phyloP scores from a whole-genome alignment of 2,113 vertebrate genomes.

The Microcebus ravelobensis region DNA sequence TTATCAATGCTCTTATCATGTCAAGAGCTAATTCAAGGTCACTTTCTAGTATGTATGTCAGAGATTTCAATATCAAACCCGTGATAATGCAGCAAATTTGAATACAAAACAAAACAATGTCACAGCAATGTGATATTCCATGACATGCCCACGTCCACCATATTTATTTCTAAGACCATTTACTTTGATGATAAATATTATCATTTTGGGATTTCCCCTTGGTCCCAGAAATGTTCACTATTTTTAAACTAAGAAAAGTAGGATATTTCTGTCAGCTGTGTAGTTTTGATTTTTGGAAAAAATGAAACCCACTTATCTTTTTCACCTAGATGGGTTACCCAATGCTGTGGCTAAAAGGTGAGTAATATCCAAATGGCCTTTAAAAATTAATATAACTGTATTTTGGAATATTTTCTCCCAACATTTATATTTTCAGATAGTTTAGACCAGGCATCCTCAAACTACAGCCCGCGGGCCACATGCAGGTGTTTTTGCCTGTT shows the following conservation, averaged over 20 bases:
- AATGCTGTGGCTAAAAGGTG: neutral
- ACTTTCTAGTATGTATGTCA: neutral
- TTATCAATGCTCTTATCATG: neutral
- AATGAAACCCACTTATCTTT: neutral
- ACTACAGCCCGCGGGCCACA: no score
- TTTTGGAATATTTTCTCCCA: neutral
- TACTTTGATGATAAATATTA: neutral
- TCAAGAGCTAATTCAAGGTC: neutral
- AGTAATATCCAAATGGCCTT: neutral
- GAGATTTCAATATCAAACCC: neutral
- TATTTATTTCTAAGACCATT: neutral
- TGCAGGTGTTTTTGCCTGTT: no score
- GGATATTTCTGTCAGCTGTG: neutral
- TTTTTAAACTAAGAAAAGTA: neutral
- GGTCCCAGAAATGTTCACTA: neutral
- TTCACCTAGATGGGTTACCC: neutral
- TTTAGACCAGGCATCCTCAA: no score
- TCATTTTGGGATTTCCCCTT: neutral
- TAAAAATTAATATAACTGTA: neutral
- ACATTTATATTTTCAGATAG: neutral
- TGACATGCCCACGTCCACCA: rapidly evolving
- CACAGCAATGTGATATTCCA: neutral
- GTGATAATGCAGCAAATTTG: neutral
- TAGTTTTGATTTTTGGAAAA: neutral
- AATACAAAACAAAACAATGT: neutral